Conservation (phyloP, 1,140 invertebrate species). For the Cydia amplana region DNA sequence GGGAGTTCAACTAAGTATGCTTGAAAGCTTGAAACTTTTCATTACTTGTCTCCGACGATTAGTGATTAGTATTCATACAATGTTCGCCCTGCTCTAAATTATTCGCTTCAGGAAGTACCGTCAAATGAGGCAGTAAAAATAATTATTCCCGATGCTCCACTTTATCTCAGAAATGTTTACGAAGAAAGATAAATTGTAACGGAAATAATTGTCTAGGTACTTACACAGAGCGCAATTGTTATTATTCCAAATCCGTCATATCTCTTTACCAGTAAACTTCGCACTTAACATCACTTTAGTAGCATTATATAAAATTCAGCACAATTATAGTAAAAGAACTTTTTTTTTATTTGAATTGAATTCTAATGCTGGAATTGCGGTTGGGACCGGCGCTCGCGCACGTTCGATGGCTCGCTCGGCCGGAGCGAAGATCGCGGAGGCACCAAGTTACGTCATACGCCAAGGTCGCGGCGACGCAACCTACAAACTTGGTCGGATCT, state of each 20-base stretch:
- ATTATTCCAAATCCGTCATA: conserved; percentile 4
- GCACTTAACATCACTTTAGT: neutral
- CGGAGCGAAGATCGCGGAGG: conserved; percentile 25
- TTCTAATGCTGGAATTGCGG: conserved; percentile 1
- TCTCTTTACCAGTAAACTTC: neutral
- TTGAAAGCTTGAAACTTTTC: neutral
- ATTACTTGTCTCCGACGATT: neutral
- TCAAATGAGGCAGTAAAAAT: conserved; percentile 23
- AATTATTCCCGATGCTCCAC: conserved; percentile 8
- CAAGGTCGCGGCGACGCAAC: conserved; percentile 29
- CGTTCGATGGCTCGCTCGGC: conserved; percentile 10
- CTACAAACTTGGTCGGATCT: conserved; percentile 27
- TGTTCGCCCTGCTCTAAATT: conserved; percentile 14
- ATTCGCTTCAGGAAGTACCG: conserved; percentile 15
- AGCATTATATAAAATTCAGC: neutral
- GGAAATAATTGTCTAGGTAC: neutral
- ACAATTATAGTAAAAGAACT: neutral
- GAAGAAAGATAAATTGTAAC: neutral
- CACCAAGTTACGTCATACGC: conserved; percentile 17
- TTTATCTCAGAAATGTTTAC: neutral
- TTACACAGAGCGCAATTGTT: neutral
- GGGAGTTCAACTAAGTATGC: neutral
- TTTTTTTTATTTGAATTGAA: neutral
- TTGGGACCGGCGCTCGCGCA: neutral
- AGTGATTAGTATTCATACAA: conserved; percentile 20